Conservation (phyloP, 2,113 vertebrate genomes). For the Geothlypis trichas region DNA sequence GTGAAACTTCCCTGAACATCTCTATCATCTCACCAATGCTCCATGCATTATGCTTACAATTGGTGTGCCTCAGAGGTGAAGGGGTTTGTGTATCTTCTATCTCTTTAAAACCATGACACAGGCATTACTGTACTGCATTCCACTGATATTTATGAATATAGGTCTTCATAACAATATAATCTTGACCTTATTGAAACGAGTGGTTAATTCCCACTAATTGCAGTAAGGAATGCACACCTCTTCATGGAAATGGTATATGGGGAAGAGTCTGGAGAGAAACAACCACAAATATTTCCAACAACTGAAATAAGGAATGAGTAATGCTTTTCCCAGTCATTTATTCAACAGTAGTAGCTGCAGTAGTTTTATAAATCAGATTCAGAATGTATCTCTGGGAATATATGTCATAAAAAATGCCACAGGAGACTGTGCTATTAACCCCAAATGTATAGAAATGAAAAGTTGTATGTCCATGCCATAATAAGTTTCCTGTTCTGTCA, state of each 20-base stretch:
- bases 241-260: background rate
- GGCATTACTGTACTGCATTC: background rate
- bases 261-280: background rate
- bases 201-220: background rate
- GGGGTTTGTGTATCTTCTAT: background rate
- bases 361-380: background rate
- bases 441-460: background rate
- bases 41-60: background rate
- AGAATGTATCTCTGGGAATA: background rate
- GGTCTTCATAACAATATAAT: background rate
- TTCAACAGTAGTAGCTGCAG: background rate
- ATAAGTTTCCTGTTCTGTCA: background rate
- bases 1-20: background rate
- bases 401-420: background rate
- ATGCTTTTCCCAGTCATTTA: background rate
- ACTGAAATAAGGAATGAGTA: background rate
- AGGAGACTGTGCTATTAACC: background rate
- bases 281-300: background rate
- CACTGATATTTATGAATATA: background rate
- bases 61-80: background rate
- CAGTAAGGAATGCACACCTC: background rate
- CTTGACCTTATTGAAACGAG: background rate
- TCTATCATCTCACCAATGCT: background rate
- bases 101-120: background rate
- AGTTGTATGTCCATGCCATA: background rate